Percentiles rank a stretch among this genome's conserved stretches.
phyloP scores from a whole-genome alignment of 2,113 vertebrate genomes.

The Numida meleagris region DNA sequence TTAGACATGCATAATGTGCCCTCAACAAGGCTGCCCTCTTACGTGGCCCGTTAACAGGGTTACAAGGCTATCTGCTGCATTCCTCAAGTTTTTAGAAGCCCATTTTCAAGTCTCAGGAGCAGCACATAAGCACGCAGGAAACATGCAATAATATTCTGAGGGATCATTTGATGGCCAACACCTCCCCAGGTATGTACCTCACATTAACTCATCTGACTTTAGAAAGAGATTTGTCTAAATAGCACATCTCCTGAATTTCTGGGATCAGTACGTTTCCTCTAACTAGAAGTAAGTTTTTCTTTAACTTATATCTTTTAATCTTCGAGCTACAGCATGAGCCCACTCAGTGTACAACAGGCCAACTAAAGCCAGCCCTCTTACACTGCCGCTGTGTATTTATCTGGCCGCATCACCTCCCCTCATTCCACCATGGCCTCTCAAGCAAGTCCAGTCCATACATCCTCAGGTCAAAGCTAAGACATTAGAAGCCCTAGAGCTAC shows the following conservation, averaged over 20 bases:
- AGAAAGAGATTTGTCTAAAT: too few species aligned
- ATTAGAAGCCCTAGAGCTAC: constrained; percentile 18
- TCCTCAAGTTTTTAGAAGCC: not conserved
- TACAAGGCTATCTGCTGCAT: not conserved
- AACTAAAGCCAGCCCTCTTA: not conserved
- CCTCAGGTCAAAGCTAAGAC: constrained; percentile 1
- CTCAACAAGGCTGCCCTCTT: not conserved
- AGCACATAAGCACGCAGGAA: not conserved
- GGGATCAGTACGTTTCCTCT: not conserved
- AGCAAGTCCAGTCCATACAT: not conserved
- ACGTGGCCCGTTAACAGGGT: not conserved
- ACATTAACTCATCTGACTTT: too few species aligned
- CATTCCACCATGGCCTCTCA: not conserved
- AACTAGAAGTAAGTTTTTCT: not conserved
- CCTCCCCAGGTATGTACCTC: not conserved
- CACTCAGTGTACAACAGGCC: too few species aligned
- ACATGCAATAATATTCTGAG: not conserved
- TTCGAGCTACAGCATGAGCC: not conserved
- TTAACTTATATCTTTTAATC: not conserved
- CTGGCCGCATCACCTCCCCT: not conserved
- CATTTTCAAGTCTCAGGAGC: not conserved
- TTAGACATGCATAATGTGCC: fast-evolving
- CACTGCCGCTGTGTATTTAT: not conserved
- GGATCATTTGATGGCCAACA: not conserved
- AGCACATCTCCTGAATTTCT: not conserved